Base-by-base conservation (phyloP, 30 jellyfish, hydroid and myxozoan genomes). In the Catostylus mosaicus region DNA sequence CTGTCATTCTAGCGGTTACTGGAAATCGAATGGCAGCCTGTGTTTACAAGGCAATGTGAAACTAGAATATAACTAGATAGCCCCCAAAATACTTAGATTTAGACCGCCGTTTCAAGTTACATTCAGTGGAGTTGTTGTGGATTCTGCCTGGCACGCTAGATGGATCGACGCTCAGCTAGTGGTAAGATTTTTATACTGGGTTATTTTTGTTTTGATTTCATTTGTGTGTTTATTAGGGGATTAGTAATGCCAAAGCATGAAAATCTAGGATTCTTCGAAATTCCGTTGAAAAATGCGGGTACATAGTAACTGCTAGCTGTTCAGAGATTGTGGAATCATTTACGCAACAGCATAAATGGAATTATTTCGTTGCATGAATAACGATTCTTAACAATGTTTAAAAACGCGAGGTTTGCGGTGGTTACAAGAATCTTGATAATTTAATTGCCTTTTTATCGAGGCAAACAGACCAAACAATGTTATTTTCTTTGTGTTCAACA, bases 1-100 rank as follows among this genome's bases (percentile, higher is more conserved):
- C 79, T 61, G 88, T 62, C 88, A 74, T 46, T 72, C 35, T 40
- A 59, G 88, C 94, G 77, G 88, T 73, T 43, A 65, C 59, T 84
- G 87, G 84, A 84, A 84, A 47, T 54, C 77, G 88, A 70, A 60
- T 18, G 94, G 88, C 16, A 31, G 80, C 61, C 82, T 69, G 75
- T 69, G 86, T 82, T 82, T 69, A 69, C 86, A 37, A 46, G 34
- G 85, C 48, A 50, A 26, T 69, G 62, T 62, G 38, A 52, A 59
- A 37, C 43, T 32, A 34, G 78, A 57, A 14, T 40, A 32, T 37
- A 52, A 24, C 23, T 40, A 6, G 8, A 6, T 16, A 43, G 16
- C 56, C 56, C 56, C 12, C 8, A 23, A 59, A 59, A 18, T 4
- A 37, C 9, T 59, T 19, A 26, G 2, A 3, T 18, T 31, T 54